Evolutionary conservation across 2,113 vertebrate genomes (phyloP), one percentile per base, ranked within the genome.

Genomic region (Chionodraco myersi): DNA sequence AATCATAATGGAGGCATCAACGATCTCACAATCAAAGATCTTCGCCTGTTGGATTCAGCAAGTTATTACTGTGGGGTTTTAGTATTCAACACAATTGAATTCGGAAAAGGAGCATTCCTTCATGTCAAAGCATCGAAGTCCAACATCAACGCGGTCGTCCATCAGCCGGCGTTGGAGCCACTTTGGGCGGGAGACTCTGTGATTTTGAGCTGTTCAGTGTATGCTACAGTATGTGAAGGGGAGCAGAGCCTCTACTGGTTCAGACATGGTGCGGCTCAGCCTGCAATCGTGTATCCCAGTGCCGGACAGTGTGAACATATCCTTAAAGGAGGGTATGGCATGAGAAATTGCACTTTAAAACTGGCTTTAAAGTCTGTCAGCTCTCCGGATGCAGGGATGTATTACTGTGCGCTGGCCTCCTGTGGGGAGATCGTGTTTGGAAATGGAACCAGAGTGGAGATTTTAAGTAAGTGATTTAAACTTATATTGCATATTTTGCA

Each of bases 241-340:
- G 63, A 86, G 0, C 69, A 72, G 69, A 88, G 53, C 18, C 16
- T 93, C 11, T 94, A 89, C 85, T 94, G 93, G 94, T 79, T 92
- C 64, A 92, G 66, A 81, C 57, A 80, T 1, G 54, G 60, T 18
- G 78, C 47, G 0, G 83, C 82, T 70, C 52, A 76, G 52, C 70
- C 86, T 30, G 1, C 54, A 36, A 6, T 89, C 44, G 64, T 91
- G 53, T 63, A 86, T 60, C 63, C 45, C 48, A 60, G 75, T 8
- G 26, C 4, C 3, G 73, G 9, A 30, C 14, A 68, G 12, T 92
- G 91, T 61, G n/a, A 72, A 59, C 67, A 36, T 2, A 10, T 47
- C n/a, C 16, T 64, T 21, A 36, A 12, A 49, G 67, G 23, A 18
- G 71, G 65, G n/a, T 11, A 34, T 44, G 30, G 5, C 0, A 0